These are phyloP conservation scores for Glaucomys volans DNA, from an alignment of 2,113 vertebrate species.

Conservation along the genomic window DNA sequence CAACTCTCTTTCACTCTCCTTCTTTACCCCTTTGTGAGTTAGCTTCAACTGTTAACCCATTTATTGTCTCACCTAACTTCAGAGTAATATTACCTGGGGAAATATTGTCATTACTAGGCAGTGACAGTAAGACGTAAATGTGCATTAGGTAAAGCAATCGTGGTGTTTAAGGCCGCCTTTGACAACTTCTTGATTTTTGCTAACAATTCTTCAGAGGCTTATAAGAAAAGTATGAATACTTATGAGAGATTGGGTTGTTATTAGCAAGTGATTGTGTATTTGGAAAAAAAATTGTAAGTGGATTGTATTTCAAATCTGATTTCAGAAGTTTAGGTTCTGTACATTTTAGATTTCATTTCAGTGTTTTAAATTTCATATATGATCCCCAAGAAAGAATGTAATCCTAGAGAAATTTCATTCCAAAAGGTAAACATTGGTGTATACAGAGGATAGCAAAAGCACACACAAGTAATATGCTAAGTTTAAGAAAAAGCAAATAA, in stretches of 20 bases:
- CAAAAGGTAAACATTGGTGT: background rate
- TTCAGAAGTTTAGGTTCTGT: conserved; percentile 26
- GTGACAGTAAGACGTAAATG: background rate
- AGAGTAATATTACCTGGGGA: background rate
- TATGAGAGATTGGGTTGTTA: background rate
- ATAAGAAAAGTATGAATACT: background rate
- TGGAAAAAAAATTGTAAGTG: conserved; percentile 24
- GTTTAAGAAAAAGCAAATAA: background rate
- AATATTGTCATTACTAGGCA: background rate
- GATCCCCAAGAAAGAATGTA: background rate
- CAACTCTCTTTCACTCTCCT: background rate
- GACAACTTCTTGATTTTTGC: conserved; percentile 53
- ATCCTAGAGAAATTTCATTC: background rate
- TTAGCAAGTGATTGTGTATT: background rate
- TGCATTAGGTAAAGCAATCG: background rate
- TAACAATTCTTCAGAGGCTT: background rate
- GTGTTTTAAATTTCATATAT: background rate
- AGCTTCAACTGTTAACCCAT: background rate
- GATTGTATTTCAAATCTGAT: background rate
- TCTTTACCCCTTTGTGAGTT: background rate
- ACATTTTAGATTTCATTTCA: conserved; percentile 30
- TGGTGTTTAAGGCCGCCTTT: background rate
- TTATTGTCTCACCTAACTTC: background rate
- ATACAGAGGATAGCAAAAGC: background rate
- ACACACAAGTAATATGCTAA: background rate